Evolutionary conservation across 1,140 invertebrate genomes (phyloP).

Genomic region (Bombus picipes): DNA sequence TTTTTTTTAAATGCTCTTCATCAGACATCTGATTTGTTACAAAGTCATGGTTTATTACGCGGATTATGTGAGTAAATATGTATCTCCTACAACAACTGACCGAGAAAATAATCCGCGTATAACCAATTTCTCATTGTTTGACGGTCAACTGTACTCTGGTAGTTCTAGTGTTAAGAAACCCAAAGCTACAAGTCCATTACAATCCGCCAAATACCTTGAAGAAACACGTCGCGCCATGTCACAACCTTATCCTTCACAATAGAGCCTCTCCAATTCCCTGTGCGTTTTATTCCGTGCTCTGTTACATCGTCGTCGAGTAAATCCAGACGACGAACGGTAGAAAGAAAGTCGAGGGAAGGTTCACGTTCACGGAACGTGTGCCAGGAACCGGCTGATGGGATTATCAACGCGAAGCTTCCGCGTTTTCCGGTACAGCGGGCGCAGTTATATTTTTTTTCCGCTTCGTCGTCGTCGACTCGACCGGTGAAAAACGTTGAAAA

Average conservation of each 20-base stretch:
- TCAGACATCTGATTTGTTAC: too few species aligned
- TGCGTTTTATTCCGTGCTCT: background rate
- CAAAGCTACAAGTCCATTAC: too few species aligned
- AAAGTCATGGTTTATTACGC: too few species aligned
- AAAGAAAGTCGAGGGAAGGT: conserved; percentile 1
- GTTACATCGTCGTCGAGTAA: background rate
- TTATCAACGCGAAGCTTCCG: conserved; percentile 21
- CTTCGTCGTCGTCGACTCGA: background rate
- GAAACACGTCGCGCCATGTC: background rate
- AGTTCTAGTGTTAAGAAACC: background rate
- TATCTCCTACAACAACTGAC: too few species aligned
- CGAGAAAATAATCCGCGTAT: too few species aligned
- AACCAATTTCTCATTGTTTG: background rate
- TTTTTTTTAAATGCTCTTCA: too few species aligned
- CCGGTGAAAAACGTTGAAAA: conserved; percentile 14
- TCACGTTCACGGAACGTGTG: conserved; percentile 21
- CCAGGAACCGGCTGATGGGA: conserved; percentile 20
- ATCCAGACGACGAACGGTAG: background rate
- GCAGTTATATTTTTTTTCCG: background rate
- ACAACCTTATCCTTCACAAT: conserved; percentile 7
- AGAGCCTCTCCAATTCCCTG: background rate
- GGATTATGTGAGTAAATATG: too few species aligned
- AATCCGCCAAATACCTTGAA: background rate
- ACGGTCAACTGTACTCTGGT: background rate
- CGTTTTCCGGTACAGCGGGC: conserved; percentile 6